Evolutionary conservation across 2,113 vertebrate genomes (phyloP), one percentile per base, ranked within the genome.

Genomic region (Phainopepla nitens): DNA sequence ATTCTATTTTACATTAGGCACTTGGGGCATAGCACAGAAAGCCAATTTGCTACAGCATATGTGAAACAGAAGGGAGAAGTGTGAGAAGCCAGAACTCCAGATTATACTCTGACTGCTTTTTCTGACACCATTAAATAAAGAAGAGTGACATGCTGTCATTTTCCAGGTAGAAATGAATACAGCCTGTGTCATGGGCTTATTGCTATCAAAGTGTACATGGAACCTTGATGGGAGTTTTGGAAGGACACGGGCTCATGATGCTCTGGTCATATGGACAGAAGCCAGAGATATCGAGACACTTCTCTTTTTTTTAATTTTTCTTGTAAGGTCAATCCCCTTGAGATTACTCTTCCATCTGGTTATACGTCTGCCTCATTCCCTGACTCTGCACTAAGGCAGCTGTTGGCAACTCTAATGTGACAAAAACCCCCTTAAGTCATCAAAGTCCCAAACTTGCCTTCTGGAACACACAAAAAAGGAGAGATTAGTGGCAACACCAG

Each of bases 271-370:
- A 54, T 9, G 80, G 70, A 58, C 56, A 94, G 49, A 94, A 94
- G 44, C 15, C 36, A 89, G n/a, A 86, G 71, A 90, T 70, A 92
- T n/a, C 54, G 44, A 87, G 12, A 28, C 7, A 44, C 5, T 14
- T 44, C 44, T 58, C 41, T 5, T 22, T 62, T 84, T 64, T 60
- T 51, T 3, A 4, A 15, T 65, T 75, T 60, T 54, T 36, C 19
- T 75, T 71, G 14, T 89, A 76, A 87, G 5, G 62, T 81, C 87
- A 82, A 33, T n/a, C 19, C 33, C 86, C 29, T 66, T 69, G 79
- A 60, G 47, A 95, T n/a, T 95, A 51, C 57, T 82, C 72, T 58
- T 92, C 60, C 82, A 92, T 95, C 89, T 96, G 89, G 24, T 78
- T 3, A 0, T 35, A 51, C 3, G 33, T 72, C 57, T 92, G 64